These are phyloP conservation scores for Condylostylus longicornis DNA, from an alignment of 1,140 invertebrate species.

Conservation along the genomic window DNA sequence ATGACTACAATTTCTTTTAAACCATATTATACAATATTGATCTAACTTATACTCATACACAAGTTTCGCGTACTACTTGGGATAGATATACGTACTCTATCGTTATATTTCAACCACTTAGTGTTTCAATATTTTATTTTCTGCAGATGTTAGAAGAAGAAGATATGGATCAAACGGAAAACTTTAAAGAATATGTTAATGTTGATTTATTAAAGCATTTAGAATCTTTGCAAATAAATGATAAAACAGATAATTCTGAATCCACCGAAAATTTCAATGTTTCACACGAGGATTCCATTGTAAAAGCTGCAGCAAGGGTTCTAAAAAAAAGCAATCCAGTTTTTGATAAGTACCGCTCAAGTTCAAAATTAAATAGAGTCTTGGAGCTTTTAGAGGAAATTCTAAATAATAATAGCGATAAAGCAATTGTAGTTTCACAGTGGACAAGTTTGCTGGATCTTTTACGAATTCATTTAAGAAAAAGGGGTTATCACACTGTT, in stretches of 20 bases:
- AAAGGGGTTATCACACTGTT: slow-evolving; percentile 35
- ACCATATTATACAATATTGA: too few relatives aligned
- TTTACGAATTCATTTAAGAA: slow-evolving; percentile 43
- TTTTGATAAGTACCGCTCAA: slow-evolving; percentile 40
- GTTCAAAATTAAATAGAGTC: slow-evolving; percentile 50
- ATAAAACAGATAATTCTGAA: slow-evolving; percentile 17
- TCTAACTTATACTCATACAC: too few relatives aligned
- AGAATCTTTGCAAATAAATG: slow-evolving; percentile 39
- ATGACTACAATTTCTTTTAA: too few relatives aligned
- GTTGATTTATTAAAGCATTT: slow-evolving; percentile 45
- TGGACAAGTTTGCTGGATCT: slow-evolving; percentile 66
- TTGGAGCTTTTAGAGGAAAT: slow-evolving; percentile 41
- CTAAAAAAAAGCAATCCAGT: slow-evolving; percentile 52
- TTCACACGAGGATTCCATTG: slow-evolving; percentile 27
- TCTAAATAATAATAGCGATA: slow-evolving; percentile 44
- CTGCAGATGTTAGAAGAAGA: slow-evolving; percentile 47
- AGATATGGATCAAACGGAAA: slow-evolving; percentile 28
- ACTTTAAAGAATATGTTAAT: slow-evolving; percentile 32
- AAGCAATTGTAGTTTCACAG: slow-evolving; percentile 74
- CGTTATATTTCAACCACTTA: too few relatives aligned
- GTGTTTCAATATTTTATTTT: too few relatives aligned
- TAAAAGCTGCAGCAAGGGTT: slow-evolving; percentile 37
- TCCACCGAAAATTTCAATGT: too few relatives aligned
- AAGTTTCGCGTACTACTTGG: too few relatives aligned
- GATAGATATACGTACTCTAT: too few relatives aligned